phyloP scores from a whole-genome alignment of 2,888 invertebrate genomes.

The Bimastos eiseni region DNA sequence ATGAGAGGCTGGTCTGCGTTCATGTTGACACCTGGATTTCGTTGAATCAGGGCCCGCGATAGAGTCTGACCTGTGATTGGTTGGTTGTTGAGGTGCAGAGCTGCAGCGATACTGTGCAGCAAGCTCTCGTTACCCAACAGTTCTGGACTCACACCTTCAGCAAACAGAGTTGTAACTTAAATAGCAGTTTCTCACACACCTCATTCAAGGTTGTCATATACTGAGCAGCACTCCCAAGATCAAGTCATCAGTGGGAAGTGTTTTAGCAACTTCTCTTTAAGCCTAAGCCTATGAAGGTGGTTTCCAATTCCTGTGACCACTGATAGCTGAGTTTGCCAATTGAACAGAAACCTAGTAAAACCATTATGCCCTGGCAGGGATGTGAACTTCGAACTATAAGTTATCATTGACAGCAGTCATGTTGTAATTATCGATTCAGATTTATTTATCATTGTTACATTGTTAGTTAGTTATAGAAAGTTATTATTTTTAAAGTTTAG shows the following conservation, averaged over 20 bases:
- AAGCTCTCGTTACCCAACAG: slow-evolving; percentile 58
- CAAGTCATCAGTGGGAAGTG: not conserved
- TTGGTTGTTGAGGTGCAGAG: slow-evolving; percentile 77
- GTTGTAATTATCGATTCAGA: too few species aligned
- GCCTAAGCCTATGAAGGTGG: not conserved
- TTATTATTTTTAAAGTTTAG: too few species aligned
- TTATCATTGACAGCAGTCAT: too few species aligned
- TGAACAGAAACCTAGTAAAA: too few species aligned
- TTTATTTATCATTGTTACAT: too few species aligned
- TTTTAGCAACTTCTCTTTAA: not conserved
- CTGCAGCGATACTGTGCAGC: slow-evolving; percentile 88
- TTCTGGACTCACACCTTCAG: slow-evolving; percentile 61
- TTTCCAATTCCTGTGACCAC: not conserved
- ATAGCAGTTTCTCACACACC: not conserved
- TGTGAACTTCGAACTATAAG: too few species aligned
- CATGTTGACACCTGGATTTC: slow-evolving; percentile 89
- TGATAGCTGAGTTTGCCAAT: too few species aligned
- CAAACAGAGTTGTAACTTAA: not conserved
- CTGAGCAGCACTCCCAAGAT: not conserved
- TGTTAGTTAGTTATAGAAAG: too few species aligned
- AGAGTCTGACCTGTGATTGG: slow-evolving; percentile 86
- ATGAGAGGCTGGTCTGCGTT: slow-evolving; percentile 95
- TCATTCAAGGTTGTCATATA: too few species aligned
- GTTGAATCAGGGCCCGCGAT: slow-evolving; percentile 71
- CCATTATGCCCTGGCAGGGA: too few species aligned